Evolutionary conservation across 2,888 invertebrate genomes (phyloP).

Genomic region (Cryptus viduatorius): DNA sequence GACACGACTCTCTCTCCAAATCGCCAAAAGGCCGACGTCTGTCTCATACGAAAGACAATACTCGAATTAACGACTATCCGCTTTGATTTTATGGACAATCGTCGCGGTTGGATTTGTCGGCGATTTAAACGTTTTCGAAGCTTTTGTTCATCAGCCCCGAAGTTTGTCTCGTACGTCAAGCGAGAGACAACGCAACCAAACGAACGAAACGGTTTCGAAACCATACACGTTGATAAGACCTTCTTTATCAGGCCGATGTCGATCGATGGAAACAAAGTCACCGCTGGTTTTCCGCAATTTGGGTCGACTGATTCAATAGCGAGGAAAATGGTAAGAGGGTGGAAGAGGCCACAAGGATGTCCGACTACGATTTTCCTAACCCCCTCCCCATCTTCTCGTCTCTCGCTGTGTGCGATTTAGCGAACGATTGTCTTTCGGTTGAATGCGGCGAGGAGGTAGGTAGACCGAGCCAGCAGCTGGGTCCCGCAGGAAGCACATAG

Average conservation of each 20-base stretch:
- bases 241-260: conserved; percentile 34
- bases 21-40: neutral
- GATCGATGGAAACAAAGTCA: conserved; percentile 67
- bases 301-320: conserved; percentile 71
- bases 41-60: conserved; percentile 50
- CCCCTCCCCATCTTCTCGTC: conserved; percentile 46
- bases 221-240: conserved; percentile 53
- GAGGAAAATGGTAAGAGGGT: conserved; percentile 25
- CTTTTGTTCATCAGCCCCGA: conserved; percentile 38
- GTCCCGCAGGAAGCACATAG: conserved; percentile 30
- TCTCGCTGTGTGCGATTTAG: conserved; percentile 73
- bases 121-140: conserved; percentile 50
- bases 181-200: conserved; percentile 16
- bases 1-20: neutral
- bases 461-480: conserved; percentile 40
- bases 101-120: conserved; percentile 40
- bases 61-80: conserved; percentile 58
- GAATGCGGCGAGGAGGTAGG: conserved; percentile 70
- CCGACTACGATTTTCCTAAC: conserved; percentile 73
- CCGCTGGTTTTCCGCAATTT: conserved; percentile 60
- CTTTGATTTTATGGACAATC: conserved; percentile 50
- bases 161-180: conserved; percentile 17
- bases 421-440: conserved; percentile 78
- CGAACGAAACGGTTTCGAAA: conserved; percentile 52
- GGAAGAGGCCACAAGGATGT: conserved; percentile 51